These are phyloP conservation scores for Intellagama lesueurii DNA, from an alignment of 2,797 vertebrate genomes.

Conservation along the genomic window DNA sequence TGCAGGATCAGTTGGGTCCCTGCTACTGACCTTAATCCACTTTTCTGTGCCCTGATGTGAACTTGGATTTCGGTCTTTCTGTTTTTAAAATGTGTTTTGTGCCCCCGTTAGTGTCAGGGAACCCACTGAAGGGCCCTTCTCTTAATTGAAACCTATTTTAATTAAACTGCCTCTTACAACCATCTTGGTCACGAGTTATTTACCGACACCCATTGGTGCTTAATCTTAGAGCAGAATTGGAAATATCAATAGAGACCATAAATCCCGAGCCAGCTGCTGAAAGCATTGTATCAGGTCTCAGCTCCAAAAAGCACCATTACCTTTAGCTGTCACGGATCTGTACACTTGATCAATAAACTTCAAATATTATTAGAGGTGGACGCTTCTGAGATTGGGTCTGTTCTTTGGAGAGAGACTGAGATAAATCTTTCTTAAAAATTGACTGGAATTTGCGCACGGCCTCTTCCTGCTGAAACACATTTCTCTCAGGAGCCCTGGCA, in stretches of 20 bases:
- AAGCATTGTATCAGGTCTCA: constrained; percentile 82
- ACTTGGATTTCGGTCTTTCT: neutral
- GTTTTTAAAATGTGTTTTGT: neutral
- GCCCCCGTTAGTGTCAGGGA: neutral
- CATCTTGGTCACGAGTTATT: constrained; percentile 73
- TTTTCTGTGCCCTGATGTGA: neutral
- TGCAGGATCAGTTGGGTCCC: too few species aligned
- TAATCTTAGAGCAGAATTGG: constrained; percentile 84
- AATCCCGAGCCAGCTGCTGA: constrained; percentile 83
- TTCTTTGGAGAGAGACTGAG: constrained; percentile 83
- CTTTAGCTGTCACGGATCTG: constrained; percentile 89
- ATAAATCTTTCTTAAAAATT: constrained; percentile 92
- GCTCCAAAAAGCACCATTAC: constrained; percentile 85
- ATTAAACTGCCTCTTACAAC: constrained; percentile 69
- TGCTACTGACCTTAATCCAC: too few species aligned
- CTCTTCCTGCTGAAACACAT: constrained; percentile 85
- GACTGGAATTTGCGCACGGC: constrained; percentile 84
- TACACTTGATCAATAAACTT: constrained; percentile 93
- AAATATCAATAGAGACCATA: constrained; percentile 86
- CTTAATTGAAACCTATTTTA: constrained; percentile 71
- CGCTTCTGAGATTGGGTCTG: constrained; percentile 87
- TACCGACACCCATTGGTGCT: constrained; percentile 73
- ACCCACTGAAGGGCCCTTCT: constrained; percentile 20
- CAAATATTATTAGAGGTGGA: constrained; percentile 93
- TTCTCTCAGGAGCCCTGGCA: constrained; percentile 81